Base-by-base conservation (phyloP, 2,888 invertebrate species). In the Diplazon laetatorius region DNA sequence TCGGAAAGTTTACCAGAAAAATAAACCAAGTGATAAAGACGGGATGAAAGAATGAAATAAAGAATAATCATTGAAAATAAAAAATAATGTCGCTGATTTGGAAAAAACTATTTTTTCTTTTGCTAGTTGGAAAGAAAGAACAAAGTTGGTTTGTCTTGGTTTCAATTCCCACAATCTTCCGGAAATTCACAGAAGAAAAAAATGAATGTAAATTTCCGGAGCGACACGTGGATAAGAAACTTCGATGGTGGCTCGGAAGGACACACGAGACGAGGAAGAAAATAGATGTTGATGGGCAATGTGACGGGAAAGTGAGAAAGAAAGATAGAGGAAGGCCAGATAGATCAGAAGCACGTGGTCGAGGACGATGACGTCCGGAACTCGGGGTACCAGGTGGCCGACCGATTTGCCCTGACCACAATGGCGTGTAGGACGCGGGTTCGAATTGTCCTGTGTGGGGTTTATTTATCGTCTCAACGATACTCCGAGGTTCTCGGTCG, bases 381-480 rank as follows among this genome's bases (percentile, higher is more conserved):
- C 52, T 65, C 46, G 18, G 69, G 68, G 72, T 82, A 74, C 88
- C 88, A 88, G 88, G 86, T 88, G 88, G 87, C 84, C 87, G 84
- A 85, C 83, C 85, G 86, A 88, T 87, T 88, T 84, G 83, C 86
- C 78, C 83, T 82, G 84, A 83, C 82, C 86, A 87, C 87, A 87
- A 87, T 87, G 83, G 81, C 83, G 86, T 86, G 87, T 87, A 84
- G 87, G 86, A 22, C 72, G 81, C 42, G 39, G 60, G 63, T 16
- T 42, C 55, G 68, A 74, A 78, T 66, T 55, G 69, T 46, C 57
- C 50, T 70, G 76, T 77, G 79, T 75, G 81, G 80, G 82, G 78
- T 83, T 84, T 82, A 82, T 82, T 83, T 80, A 83, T 82, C 76
- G 82, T 80, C 48, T 57, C 59, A 66, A 78, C 77, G 80, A 80